These are phyloP conservation scores for Nannoperca australis DNA, from an alignment of 2,797 vertebrate species.

Conservation along the genomic window DNA sequence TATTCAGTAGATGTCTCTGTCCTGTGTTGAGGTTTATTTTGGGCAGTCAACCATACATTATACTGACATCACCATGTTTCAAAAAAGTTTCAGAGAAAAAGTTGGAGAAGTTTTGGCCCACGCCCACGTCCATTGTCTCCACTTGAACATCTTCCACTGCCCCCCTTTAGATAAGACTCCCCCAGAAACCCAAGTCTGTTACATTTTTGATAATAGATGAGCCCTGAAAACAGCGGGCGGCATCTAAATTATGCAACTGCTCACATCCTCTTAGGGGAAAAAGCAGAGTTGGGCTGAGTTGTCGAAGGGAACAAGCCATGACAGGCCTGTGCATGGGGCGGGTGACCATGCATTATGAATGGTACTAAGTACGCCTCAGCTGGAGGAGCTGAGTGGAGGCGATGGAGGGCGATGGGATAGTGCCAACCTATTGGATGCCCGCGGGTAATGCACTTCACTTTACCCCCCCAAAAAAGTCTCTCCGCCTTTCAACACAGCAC, in stretches of 20 bases:
- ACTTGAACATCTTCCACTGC: conserved; percentile 66
- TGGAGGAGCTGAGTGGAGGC: conserved; percentile 79
- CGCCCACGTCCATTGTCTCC: conserved; percentile 68
- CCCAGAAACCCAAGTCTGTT: conserved; percentile 74
- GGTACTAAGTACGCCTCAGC: conserved; percentile 82
- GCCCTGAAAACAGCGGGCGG: conserved; percentile 77
- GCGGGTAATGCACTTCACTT: conserved; percentile 76
- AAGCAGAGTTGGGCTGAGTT: conserved; percentile 81
- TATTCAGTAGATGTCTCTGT: conserved; percentile 1
- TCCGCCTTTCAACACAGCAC: conserved; percentile 51
- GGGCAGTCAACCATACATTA: conserved; percentile 12
- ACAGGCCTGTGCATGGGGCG: conserved; percentile 78
- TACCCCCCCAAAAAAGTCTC: conserved; percentile 56
- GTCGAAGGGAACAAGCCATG: conserved; percentile 83
- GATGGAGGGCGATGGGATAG: conserved; percentile 75
- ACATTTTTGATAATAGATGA: conserved; percentile 83
- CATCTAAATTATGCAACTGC: conserved; percentile 86
- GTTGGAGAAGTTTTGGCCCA: conserved; percentile 65
- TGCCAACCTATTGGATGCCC: conserved; percentile 68
- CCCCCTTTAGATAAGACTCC: conserved; percentile 73
- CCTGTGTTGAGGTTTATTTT: background rate
- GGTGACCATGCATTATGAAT: conserved; percentile 87
- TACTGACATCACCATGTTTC: conserved; percentile 35
- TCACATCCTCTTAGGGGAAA: conserved; percentile 80
- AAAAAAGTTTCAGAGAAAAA: conserved; percentile 66